These are phyloP conservation scores for Drosophila fungiperda DNA, from an alignment of 2,888 invertebrate species.

Conservation along the genomic window DNA sequence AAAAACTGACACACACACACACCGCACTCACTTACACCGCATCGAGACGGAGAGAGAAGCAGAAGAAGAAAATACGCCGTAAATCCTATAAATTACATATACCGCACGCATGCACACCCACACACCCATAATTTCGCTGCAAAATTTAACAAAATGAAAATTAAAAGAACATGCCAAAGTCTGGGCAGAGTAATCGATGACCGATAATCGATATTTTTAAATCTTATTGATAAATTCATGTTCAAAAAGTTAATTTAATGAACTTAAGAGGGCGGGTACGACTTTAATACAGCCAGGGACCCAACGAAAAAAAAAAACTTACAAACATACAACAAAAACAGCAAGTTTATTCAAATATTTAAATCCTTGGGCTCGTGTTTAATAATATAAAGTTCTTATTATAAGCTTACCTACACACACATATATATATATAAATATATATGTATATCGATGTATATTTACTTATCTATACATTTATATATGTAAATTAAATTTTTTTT, in stretches of 20 bases:
- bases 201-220: slow-evolving; percentile 16
- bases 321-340: not conserved
- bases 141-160: slow-evolving; percentile 4
- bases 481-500: slow-evolving; percentile 2
- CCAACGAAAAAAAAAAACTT: not conserved
- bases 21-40: not conserved
- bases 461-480: slow-evolving; percentile 1
- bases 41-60: not conserved
- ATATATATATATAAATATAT: not conserved
- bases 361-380: slow-evolving; percentile 14
- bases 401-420: not conserved
- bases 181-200: slow-evolving; percentile 13
- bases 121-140: slow-evolving; percentile 15
- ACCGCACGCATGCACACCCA: not conserved
- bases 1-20: slow-evolving; percentile 18
- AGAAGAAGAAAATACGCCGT: slow-evolving; percentile 3
- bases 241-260: slow-evolving; percentile 12
- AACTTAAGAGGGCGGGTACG: slow-evolving; percentile 6
- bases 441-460: slow-evolving; percentile 1
- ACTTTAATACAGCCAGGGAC: slow-evolving; percentile 17
- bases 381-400: slow-evolving; percentile 1
- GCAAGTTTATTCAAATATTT: slow-evolving; percentile 11
- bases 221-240: slow-evolving; percentile 16
- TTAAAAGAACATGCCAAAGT: slow-evolving; percentile 29
- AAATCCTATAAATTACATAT: slow-evolving; percentile 9